Conservation (phyloP, 2,797 vertebrate genomes). For the Poecilia wingei region DNA sequence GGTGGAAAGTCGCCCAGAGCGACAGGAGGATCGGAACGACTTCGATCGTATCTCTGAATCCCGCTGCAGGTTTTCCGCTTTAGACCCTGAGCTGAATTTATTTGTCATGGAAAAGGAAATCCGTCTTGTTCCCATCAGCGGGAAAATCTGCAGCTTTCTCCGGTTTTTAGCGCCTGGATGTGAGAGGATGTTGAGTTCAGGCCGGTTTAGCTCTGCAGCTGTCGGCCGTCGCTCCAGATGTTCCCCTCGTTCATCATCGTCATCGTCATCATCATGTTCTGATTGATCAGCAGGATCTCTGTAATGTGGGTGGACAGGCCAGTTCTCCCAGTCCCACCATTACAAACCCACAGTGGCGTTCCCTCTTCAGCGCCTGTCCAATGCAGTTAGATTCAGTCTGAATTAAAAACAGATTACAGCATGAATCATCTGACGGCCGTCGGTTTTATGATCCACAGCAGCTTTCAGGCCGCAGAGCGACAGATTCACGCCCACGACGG, state of each 20-base stretch:
- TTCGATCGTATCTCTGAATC: background rate
- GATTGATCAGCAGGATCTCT: background rate
- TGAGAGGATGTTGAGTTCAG: background rate
- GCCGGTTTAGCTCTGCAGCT: background rate
- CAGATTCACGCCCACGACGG: too few relatives aligned
- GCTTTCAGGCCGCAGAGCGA: background rate
- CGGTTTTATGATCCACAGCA: background rate
- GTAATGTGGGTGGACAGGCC: background rate
- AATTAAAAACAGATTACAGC: background rate
- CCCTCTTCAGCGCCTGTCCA: background rate
- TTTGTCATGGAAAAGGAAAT: background rate
- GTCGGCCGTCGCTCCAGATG: background rate
- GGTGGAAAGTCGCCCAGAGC: conserved; percentile 2
- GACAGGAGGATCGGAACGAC: background rate
- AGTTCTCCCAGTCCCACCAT: background rate
- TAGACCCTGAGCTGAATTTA: background rate
- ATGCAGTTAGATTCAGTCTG: background rate
- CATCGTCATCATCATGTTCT: background rate
- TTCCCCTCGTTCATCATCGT: background rate
- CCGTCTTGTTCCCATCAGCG: background rate
- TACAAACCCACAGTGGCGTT: background rate
- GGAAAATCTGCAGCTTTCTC: background rate
- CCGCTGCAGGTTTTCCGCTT: background rate
- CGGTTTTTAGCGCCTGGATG: background rate
- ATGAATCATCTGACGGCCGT: background rate